Evolutionary conservation across 1,140 invertebrate genomes (phyloP).

Genomic region (Meloidogyne exigua): DNA sequence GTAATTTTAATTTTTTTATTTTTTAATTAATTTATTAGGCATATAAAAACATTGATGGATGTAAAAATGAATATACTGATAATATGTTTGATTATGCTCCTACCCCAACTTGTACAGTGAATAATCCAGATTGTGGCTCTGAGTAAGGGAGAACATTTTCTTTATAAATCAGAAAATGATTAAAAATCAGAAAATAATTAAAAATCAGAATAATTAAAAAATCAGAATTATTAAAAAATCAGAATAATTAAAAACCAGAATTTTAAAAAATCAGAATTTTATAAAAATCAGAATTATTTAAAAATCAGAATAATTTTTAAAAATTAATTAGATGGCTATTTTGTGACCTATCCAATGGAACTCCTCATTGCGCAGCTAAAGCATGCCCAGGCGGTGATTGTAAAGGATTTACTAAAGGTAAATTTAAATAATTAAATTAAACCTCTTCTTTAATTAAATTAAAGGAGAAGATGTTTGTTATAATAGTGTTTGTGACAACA

Average conservation of each 20-base stretch:
- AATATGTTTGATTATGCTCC: slow-evolving; percentile 59
- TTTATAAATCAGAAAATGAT: background rate
- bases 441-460: slow-evolving; percentile 34
- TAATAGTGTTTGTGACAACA: slow-evolving; percentile 43
- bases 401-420: slow-evolving; percentile 32
- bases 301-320: too few species aligned
- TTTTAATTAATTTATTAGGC: slow-evolving; percentile 14
- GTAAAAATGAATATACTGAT: slow-evolving; percentile 63
- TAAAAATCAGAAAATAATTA: background rate
- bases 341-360: slow-evolving; percentile 54
- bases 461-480: slow-evolving; percentile 42
- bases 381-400: slow-evolving; percentile 49
- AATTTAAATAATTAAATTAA: slow-evolving; percentile 3
- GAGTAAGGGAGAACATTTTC: slow-evolving; percentile 38
- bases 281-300: too few species aligned
- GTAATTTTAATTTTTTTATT: background rate
- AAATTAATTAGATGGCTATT: slow-evolving; percentile 50
- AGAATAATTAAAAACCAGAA: too few species aligned
- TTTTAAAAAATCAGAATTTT: too few species aligned
- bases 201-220: too few species aligned
- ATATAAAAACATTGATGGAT: slow-evolving; percentile 37
- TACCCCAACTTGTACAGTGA: slow-evolving; percentile 69
- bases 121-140: slow-evolving; percentile 77
- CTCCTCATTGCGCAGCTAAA: slow-evolving; percentile 53
- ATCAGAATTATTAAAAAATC: too few species aligned